These are phyloP conservation scores for Ramphastos sulfuratus DNA, from an alignment of 2,113 vertebrate genomes.

Conservation along the genomic window DNA sequence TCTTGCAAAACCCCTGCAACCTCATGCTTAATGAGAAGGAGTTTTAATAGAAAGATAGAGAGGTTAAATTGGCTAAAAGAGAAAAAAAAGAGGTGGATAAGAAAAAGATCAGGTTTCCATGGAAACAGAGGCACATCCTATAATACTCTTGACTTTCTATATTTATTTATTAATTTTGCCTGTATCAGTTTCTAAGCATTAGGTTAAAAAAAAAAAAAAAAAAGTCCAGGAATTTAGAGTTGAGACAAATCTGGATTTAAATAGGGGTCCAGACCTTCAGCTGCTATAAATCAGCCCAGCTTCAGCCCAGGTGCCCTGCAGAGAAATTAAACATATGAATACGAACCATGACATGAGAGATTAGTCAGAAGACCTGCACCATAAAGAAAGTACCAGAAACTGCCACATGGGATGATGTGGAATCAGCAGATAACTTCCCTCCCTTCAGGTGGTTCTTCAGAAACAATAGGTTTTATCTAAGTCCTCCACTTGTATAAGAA, in stretches of 20 bases:
- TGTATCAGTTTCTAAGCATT: background rate
- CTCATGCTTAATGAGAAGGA: slow-evolving; percentile 62
- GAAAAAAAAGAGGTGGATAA: slow-evolving; percentile 54
- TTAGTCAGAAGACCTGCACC: background rate
- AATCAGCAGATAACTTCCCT: background rate
- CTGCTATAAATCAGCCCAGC: background rate
- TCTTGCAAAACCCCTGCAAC: slow-evolving; percentile 58
- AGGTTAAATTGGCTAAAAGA: slow-evolving; percentile 64
- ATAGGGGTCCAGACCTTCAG: background rate
- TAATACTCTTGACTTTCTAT: slow-evolving; percentile 38
- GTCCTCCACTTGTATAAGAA: fast-evolving
- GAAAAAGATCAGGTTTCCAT: slow-evolving; percentile 63
- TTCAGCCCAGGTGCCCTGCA: background rate
- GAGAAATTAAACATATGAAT: background rate
- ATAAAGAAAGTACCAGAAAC: background rate
- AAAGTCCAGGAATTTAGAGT: background rate
- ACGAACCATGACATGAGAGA: background rate
- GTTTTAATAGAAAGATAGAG: slow-evolving; percentile 64
- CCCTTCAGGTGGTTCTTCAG: background rate
- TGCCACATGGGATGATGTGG: fast-evolving
- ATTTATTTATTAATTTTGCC: slow-evolving; percentile 48
- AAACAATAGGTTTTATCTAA: background rate
- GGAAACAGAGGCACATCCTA: slow-evolving; percentile 63
- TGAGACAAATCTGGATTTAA: background rate
- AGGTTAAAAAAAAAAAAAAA: background rate